Conservation (phyloP, 2,113 vertebrate genomes). For the Melanerpes formicivorus region DNA sequence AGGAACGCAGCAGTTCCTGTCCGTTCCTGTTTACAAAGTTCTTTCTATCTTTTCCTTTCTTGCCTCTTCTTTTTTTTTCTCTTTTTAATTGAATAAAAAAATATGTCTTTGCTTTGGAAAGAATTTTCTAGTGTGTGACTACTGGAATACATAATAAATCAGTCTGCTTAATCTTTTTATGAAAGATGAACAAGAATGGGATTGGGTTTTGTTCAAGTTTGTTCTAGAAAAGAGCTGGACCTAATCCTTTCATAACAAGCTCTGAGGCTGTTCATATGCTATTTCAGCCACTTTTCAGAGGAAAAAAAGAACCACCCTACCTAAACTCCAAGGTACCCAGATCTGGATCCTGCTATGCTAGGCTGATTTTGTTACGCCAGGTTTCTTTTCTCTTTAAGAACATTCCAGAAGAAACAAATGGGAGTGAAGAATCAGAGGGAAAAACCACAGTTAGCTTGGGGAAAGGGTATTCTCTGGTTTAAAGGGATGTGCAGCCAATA, state of each 20-base stretch:
- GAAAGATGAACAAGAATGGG: slow-evolving; percentile 48
- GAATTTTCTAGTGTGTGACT: slow-evolving; percentile 34
- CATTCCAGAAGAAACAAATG: neutral
- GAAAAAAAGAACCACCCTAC: neutral
- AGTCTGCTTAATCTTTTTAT: slow-evolving; percentile 49
- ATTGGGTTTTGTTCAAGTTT: slow-evolving; percentile 28
- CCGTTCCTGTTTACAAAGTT: slow-evolving; percentile 46
- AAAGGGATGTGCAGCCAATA: neutral
- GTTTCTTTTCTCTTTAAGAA: neutral
- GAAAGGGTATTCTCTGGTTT: neutral
- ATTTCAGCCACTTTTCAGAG: neutral
- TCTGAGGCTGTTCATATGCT: neutral
- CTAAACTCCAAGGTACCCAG: neutral
- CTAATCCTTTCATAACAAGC: slow-evolving; percentile 26
- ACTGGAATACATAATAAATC: slow-evolving; percentile 26
- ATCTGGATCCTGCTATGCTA: neutral
- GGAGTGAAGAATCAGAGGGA: neutral
- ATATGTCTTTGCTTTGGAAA: neutral
- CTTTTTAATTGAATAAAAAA: neutral
- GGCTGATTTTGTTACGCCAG: neutral
- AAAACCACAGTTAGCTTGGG: neutral
- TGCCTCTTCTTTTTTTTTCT: neutral
- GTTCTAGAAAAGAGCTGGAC: slow-evolving; percentile 13
- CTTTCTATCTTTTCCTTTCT: neutral
- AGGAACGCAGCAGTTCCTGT: slow-evolving; percentile 49